phyloP scores from a whole-genome alignment of 2,888 invertebrate species.

The Trachelus stipa region DNA sequence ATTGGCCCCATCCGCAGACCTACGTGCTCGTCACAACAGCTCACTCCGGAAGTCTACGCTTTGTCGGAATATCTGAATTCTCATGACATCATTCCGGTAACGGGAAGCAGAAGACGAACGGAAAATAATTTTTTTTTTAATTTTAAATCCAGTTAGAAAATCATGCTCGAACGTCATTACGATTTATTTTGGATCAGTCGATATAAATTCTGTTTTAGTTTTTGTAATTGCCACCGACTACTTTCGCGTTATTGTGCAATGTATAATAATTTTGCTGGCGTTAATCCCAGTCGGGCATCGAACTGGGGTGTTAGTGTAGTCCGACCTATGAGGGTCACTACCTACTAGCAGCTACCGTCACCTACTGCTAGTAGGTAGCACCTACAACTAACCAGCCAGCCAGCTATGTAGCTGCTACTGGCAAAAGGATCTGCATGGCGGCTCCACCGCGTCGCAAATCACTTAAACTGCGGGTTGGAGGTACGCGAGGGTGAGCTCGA shows the following conservation, averaged over 20 bases:
- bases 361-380: background rate
- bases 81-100: background rate
- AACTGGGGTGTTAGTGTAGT: conserved; percentile 50
- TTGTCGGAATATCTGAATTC: conserved; percentile 24
- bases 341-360: too few species aligned
- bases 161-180: too few species aligned
- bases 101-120: too few species aligned
- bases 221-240: conserved; percentile 33
- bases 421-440: conserved; percentile 66
- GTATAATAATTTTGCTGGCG: conserved; percentile 56
- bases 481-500: conserved; percentile 53
- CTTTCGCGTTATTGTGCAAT: conserved; percentile 56
- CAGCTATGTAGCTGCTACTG: conserved; percentile 40
- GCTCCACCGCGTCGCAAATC: conserved; percentile 66
- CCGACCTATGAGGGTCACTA: too few species aligned
- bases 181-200: too few species aligned
- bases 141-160: too few species aligned
- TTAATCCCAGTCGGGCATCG: conserved; percentile 57
- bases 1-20: conserved; percentile 65
- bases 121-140: too few species aligned
- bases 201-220: conserved; percentile 1
- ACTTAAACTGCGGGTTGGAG: conserved; percentile 64
- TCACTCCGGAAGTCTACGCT: conserved; percentile 32
- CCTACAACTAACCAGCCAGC: background rate
- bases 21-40: conserved; percentile 67